These are phyloP conservation scores for Aphelinus certus DNA, from an alignment of 1,140 invertebrate genomes.

Conservation along the genomic window DNA sequence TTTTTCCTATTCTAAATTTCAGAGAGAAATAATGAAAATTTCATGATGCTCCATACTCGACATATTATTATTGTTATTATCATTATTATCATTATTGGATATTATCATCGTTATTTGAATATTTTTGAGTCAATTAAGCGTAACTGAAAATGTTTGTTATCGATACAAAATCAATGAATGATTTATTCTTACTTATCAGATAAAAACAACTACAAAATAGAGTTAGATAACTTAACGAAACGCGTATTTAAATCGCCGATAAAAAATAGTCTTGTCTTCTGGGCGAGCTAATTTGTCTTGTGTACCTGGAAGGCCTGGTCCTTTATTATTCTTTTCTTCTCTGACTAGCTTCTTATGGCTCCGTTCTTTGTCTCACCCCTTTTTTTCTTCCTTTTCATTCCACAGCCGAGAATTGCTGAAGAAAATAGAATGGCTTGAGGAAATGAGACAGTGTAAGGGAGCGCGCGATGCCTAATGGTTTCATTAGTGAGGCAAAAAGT, in stretches of 20 bases:
- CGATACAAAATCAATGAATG: no score
- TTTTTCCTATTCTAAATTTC: no score
- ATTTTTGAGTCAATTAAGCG: no score
- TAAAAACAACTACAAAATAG: not conserved
- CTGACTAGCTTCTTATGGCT: constrained; percentile 33
- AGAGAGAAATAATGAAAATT: no score
- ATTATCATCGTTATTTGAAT: no score
- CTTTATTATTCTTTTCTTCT: constrained; percentile 25
- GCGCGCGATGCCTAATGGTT: constrained; percentile 48
- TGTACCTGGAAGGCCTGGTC: constrained; percentile 1
- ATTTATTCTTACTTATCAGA: no score
- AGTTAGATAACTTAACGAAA: not conserved
- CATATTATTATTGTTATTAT: no score
- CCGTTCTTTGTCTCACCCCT: constrained; percentile 24
- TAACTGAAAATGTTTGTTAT: no score
- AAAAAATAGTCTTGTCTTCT: constrained; percentile 1
- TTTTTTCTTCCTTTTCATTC: constrained; percentile 33
- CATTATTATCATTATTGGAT: no score
- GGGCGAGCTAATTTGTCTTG: constrained; percentile 21
- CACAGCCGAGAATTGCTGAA: constrained; percentile 33
- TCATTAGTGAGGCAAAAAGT: constrained; percentile 46
- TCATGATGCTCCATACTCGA: no score
- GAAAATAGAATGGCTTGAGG: constrained; percentile 48
- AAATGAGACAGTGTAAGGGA: constrained; percentile 42
- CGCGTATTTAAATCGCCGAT: constrained; percentile 5